These are phyloP conservation scores for Phenacoccus solenopsis DNA, from an alignment of 1,140 invertebrate species.

Conservation along the genomic window DNA sequence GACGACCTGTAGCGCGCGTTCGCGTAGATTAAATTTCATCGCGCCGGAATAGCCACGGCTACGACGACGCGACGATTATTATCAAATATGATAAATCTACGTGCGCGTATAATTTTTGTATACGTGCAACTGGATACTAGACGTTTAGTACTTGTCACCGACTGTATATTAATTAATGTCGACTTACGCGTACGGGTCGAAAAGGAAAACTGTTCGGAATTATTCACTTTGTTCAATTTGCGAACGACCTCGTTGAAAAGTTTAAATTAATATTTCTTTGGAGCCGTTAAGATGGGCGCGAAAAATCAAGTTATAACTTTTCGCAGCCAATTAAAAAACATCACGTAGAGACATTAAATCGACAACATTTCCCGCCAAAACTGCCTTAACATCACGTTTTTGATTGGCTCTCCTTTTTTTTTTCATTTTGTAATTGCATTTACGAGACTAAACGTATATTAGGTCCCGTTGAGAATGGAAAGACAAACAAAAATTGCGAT, in stretches of 20 bases:
- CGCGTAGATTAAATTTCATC: background rate
- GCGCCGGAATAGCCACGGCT: background rate
- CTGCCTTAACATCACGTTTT: background rate
- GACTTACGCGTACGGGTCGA: too few species aligned
- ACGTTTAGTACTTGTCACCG: too few species aligned
- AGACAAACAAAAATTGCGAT: conserved; percentile 2
- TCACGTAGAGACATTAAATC: background rate
- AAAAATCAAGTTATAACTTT: background rate
- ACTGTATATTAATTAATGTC: too few species aligned
- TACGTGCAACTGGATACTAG: too few species aligned
- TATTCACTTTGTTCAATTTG: too few species aligned
- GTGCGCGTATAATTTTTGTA: too few species aligned
- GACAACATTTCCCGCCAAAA: background rate
- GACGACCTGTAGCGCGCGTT: background rate
- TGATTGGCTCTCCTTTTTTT: background rate
- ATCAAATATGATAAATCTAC: background rate
- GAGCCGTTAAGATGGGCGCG: too few species aligned
- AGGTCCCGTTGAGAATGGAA: background rate
- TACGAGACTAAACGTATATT: background rate
- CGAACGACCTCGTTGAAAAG: too few species aligned
- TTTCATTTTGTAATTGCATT: background rate
- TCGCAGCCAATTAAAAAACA: background rate
- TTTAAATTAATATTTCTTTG: too few species aligned
- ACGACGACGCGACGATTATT: background rate
- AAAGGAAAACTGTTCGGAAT: too few species aligned